A percentile compares a stretch with the other conserved stretches of the same genome.
Evolutionary conservation across 1,140 invertebrate species (phyloP).

Genomic region (Neomicropteryx cornuta): DNA sequence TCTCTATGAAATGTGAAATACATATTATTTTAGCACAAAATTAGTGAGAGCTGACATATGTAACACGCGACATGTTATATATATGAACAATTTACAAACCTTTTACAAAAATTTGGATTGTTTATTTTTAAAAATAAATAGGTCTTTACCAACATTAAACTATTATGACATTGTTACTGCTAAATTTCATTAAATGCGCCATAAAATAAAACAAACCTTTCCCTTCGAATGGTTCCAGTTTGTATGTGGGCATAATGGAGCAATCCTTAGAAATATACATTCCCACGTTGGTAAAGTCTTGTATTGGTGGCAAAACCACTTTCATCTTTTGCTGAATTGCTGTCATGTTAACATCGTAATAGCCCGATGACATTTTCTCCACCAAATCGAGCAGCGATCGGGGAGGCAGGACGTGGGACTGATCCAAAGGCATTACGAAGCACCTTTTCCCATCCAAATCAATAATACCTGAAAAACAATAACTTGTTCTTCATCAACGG

Average conservation of each 20-base stretch:
- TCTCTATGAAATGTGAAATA: slow-evolving; percentile 8
- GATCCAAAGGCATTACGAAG: slow-evolving; percentile 82
- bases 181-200: background rate
- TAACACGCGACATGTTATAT: background rate
- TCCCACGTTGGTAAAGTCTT: slow-evolving; percentile 53
- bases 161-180: slow-evolving; percentile 14
- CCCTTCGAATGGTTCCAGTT: slow-evolving; percentile 50
- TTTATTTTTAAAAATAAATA: slow-evolving; percentile 1
- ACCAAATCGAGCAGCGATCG: slow-evolving; percentile 66
- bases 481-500: background rate
- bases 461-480: slow-evolving; percentile 49
- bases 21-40: slow-evolving; percentile 2
- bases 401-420: slow-evolving; percentile 64
- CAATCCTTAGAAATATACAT: slow-evolving; percentile 62
- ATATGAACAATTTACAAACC: background rate
- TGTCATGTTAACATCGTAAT: slow-evolving; percentile 73
- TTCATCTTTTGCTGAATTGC: slow-evolving; percentile 67
- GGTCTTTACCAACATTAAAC: background rate
- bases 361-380: slow-evolving; percentile 66
- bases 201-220: slow-evolving; percentile 10
- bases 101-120: slow-evolving; percentile 1
- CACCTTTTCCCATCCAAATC: slow-evolving; percentile 65
- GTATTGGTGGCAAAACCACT: slow-evolving; percentile 60
- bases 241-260: slow-evolving; percentile 56
- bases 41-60: slow-evolving; percentile 5